Base-by-base conservation (phyloP, 2,888 invertebrate genomes). In the Endotricha flammealis region DNA sequence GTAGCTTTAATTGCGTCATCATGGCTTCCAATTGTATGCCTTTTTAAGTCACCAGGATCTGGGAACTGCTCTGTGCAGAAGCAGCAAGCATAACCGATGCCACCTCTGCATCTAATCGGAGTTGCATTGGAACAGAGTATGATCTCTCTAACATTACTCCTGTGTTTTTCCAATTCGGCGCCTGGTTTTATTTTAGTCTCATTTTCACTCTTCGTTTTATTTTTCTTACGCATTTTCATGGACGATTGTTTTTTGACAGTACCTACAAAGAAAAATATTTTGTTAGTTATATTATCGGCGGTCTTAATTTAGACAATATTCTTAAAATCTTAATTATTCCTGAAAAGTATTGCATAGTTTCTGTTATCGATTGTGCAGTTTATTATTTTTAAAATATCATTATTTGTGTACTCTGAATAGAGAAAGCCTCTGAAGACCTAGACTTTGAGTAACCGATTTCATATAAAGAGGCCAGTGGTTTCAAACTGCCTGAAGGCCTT, bases 121-220 rank as follows among this genome's bases (percentile, higher is more conserved):
- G 77, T 76, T 0, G 76, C 76, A 29, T 76, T 77, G 0, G 75
- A 55, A 33, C 50, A 49, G 2, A 52, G 38, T 1, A 75, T 45
- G 9, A 75, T 49, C 29, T 57, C 54, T 39, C 50, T 55, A 8
- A 67, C 55, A 36, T 67, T 72, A 6, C 36, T 44, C 4, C 62
- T 46, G 44, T 72, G 72, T 46, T 69, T 70, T n/a, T 50, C 35
- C 3, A 68, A 13, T 31, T 69, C 64, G 0, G 49, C 41, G 7
- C 44, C 46, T 2, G 52, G 46, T 20, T 48, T 37, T 17, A 27
- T 47, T 49, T 49, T 49, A 9, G n/a, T 12, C 23, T 12, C 45
- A 29, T 9, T 39, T 32, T 35, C 32, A 28, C 4, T 32, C 29
- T 17, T 47, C 36, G 36, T 42, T 10, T 5, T 38, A 25, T 28